Conservation (phyloP, 2,797 vertebrate genomes). For the Eulemur albifrons region DNA sequence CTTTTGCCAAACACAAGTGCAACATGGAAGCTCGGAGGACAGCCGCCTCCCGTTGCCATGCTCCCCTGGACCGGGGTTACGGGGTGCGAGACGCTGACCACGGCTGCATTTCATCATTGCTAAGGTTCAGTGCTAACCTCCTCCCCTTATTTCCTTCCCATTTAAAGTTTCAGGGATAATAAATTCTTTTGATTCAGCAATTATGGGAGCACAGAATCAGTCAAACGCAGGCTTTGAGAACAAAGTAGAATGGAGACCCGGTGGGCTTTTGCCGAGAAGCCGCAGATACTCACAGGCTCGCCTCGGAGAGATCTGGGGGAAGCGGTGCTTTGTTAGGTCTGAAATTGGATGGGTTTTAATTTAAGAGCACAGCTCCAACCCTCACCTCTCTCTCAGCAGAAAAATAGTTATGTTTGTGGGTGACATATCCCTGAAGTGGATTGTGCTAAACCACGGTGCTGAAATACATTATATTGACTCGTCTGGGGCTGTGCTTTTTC, state of each 20-base stretch:
- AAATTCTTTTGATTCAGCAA: conserved; percentile 78
- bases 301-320: conserved; percentile 71
- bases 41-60: background rate
- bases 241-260: conserved; percentile 73
- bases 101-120: conserved; percentile 59
- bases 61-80: conserved; percentile 30
- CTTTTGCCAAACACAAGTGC: conserved; percentile 76
- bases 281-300: conserved; percentile 58
- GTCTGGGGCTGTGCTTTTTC: conserved; percentile 60
- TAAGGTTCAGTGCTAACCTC: conserved; percentile 67
- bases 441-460: conserved; percentile 58
- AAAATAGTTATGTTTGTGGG: conserved; percentile 58
- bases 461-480: conserved; percentile 73
- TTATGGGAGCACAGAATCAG: conserved; percentile 75
- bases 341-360: conserved; percentile 78
- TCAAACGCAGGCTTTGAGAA: conserved; percentile 76
- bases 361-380: conserved; percentile 69
- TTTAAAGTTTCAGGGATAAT: conserved; percentile 78
- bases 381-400: conserved; percentile 63
- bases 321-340: conserved; percentile 72
- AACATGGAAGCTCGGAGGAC: conserved; percentile 69
- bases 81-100: conserved; percentile 51
- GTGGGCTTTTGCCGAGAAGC: conserved; percentile 66
- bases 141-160: conserved; percentile 71
- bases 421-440: conserved; percentile 51